phyloP scores from a whole-genome alignment of 2,888 invertebrate genomes.

The Heliconius cydno region DNA sequence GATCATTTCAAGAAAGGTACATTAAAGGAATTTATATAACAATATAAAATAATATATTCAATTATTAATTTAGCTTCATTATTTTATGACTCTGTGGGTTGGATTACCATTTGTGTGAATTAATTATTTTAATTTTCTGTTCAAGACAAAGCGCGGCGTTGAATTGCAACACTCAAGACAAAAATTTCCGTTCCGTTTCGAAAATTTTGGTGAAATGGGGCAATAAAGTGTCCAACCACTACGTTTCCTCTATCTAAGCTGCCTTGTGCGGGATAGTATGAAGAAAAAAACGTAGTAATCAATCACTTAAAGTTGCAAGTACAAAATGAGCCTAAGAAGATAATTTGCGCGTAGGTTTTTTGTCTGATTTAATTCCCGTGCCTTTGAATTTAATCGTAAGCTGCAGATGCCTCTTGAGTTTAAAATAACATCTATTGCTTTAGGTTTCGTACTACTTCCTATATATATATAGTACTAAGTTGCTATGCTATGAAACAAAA shows the following conservation, averaged over 20 bases:
- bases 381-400: constrained; percentile 8
- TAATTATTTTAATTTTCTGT: background rate
- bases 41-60: too few species aligned
- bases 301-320: constrained; percentile 12
- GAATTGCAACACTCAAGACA: background rate
- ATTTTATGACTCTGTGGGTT: too few species aligned
- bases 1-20: too few species aligned
- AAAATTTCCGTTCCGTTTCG: too few species aligned
- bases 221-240: too few species aligned
- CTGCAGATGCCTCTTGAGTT: constrained; percentile 13
- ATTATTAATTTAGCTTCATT: too few species aligned
- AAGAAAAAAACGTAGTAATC: background rate
- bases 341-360: constrained; percentile 38
- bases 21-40: too few species aligned
- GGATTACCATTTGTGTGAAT: background rate
- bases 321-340: constrained; percentile 16
- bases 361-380: constrained; percentile 34
- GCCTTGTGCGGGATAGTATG: too few species aligned
- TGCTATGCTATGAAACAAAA: too few species aligned
- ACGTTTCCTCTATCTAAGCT: background rate
- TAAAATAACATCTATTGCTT: constrained; percentile 12
- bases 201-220: too few species aligned
- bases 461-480: too few species aligned
- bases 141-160: background rate
- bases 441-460: constrained; percentile 18